These are phyloP conservation scores for Myotis vivesi DNA, from an alignment of 2,797 vertebrate genomes.

Conservation along the genomic window DNA sequence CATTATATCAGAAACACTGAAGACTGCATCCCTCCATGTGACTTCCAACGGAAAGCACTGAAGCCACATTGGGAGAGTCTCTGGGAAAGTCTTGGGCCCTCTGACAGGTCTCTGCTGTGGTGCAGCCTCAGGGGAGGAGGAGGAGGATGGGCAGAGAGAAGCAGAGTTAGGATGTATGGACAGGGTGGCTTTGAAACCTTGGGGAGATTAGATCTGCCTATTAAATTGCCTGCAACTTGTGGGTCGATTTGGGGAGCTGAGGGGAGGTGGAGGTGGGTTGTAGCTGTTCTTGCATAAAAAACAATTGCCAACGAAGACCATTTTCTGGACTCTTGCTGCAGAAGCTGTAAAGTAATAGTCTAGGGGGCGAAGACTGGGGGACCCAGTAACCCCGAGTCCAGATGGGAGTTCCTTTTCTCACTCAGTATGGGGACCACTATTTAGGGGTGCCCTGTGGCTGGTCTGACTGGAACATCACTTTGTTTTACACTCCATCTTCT, in stretches of 20 bases:
- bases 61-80: background rate
- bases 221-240: slow-evolving; percentile 51
- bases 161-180: background rate
- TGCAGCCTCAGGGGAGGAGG: background rate
- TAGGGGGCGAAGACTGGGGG: background rate
- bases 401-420: background rate
- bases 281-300: slow-evolving; percentile 37
- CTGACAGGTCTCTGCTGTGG: slow-evolving; percentile 25
- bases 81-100: background rate
- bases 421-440: background rate
- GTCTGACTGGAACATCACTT: background rate
- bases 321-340: background rate
- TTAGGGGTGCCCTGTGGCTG: background rate
- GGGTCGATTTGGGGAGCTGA: background rate
- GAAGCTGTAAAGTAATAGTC: background rate
- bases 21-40: background rate
- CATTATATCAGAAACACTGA: background rate
- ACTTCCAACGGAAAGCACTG: background rate
- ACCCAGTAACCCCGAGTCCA: background rate
- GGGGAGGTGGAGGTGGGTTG: background rate
- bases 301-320: background rate
- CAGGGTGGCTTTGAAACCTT: slow-evolving; percentile 54
- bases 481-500: background rate
- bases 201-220: slow-evolving; percentile 63
- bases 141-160: slow-evolving; percentile 23